Percentiles rank a stretch among this genome's conserved stretches.
Evolutionary conservation across 2,797 vertebrate genomes (phyloP).

Genomic region (Brachyrhaphis roseni): DNA sequence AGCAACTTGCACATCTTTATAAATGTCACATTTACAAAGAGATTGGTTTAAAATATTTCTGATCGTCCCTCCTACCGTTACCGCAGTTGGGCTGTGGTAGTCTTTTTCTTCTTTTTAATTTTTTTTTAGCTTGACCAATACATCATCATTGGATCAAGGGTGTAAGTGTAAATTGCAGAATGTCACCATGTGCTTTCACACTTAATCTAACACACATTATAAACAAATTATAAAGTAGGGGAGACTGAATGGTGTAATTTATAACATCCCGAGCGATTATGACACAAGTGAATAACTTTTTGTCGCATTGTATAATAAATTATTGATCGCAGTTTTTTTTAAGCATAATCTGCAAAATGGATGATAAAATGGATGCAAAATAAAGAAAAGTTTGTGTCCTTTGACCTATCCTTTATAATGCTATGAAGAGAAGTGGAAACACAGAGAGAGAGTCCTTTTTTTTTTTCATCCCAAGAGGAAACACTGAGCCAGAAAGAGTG

Average conservation of each 20-base stretch:
- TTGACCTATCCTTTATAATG: conserved; percentile 16
- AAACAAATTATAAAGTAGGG: conserved; percentile 6
- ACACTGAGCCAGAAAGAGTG: conserved; percentile 29
- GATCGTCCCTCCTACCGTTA: neutral
- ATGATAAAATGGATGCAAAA: conserved; percentile 12
- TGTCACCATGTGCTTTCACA: conserved; percentile 30
- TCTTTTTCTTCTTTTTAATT: too few relatives aligned
- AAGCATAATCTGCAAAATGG: conserved; percentile 6
- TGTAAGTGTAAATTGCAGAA: neutral
- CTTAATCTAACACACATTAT: conserved; percentile 16
- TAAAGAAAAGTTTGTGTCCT: neutral
- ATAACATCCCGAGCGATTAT: conserved; percentile 1
- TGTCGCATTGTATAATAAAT: conserved; percentile 16
- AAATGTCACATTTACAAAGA: neutral
- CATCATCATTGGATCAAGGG: neutral
- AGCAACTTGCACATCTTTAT: neutral
- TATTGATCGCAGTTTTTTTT: conserved; percentile 9
- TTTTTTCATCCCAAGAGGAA: neutral
- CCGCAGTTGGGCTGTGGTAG: neutral
- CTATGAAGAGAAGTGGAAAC: conserved; percentile 20
- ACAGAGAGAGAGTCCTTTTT: conserved; percentile 22
- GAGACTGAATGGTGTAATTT: conserved; percentile 1
- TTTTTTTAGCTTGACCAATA: neutral
- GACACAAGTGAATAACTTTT: neutral
- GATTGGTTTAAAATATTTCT: neutral